Evolutionary conservation across 2,888 invertebrate species (phyloP), one percentile per base, ranked within the genome.

Genomic region (Eurois occulta): DNA sequence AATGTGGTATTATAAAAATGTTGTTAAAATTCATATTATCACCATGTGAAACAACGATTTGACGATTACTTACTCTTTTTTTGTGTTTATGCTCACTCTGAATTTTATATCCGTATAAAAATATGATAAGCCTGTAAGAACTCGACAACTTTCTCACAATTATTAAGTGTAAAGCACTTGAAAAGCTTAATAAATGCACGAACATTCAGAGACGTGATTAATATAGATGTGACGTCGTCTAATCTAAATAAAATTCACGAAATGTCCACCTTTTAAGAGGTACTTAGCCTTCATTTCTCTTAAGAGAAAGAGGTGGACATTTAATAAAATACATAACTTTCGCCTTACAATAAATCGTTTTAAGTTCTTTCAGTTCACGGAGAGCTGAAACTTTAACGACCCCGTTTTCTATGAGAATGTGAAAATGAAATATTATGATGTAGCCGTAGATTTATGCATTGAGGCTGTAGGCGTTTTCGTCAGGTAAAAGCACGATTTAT

Each of bases 401-500:
- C 74, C 28, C 35, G 55, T 65, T 74, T 67, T 81, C 58, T 68
- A 76, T 81, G 71, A 66, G 66, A 80, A 69, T 69, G 72, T 75
- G 75, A 62, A 79, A 89, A 83, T 80, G 67, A 78, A 80, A 83
- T 80, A 81, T 86, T 75, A 77, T 85, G 43, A 77, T 79, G 72
- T 80, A 73, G 78, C 68, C 52, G 43, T 66, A 77, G 79, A 85
- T 77, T 88, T 85, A 81, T 87, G 82, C 84, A 86, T 84, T 86
- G 72, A 84, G 71, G 52, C 72, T 77, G 78, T 82, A 72, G 70
- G 81, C 86, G 75, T 86, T 89, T 88, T 88, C 87, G 83, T 87
- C 79, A 83, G 84, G 78, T 85, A 82, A 86, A 87, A 90, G 88
- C 88, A 83, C 77, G 84, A 89, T 90, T 88, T 90, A 89, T 89